Conservation (phyloP, 1,140 invertebrate species). For the Trichomalopsis sarcophagae region DNA sequence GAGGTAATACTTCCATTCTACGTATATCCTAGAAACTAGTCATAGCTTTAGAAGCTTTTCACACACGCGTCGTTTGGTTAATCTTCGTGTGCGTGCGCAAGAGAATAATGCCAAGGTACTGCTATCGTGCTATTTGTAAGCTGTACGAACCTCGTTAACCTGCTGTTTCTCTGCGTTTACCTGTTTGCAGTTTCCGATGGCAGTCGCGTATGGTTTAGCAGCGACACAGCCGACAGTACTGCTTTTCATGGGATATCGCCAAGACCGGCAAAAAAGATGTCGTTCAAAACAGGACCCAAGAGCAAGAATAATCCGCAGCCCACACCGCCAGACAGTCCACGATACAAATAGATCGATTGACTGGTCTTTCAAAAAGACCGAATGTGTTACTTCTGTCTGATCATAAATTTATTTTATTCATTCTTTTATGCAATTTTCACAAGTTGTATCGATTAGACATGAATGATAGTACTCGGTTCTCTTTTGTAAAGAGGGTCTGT, state of each 20-base stretch:
- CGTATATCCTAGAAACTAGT: slow-evolving; percentile 57
- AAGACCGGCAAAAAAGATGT: slow-evolving; percentile 76
- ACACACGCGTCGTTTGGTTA: slow-evolving; percentile 50
- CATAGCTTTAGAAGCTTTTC: slow-evolving; percentile 50
- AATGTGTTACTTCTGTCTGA: not conserved
- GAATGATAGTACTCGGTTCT: not conserved
- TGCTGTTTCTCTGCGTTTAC: slow-evolving; percentile 6
- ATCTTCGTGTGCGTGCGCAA: slow-evolving; percentile 41
- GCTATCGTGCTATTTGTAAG: not conserved
- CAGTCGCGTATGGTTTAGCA: slow-evolving; percentile 73
- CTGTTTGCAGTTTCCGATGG: slow-evolving; percentile 69
- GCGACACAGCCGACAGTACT: slow-evolving; percentile 67
- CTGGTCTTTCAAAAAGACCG: not conserved
- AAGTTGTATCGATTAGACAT: not conserved
- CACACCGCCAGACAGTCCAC: slow-evolving; percentile 72
- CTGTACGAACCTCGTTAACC: not conserved
- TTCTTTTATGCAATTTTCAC: not conserved
- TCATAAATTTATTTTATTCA: too few species aligned
- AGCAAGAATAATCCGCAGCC: slow-evolving; percentile 66
- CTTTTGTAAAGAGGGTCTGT: not conserved
- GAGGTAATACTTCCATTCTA: slow-evolving; percentile 69
- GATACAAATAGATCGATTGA: slow-evolving; percentile 67
- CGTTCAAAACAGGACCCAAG: slow-evolving; percentile 72
- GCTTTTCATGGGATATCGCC: slow-evolving; percentile 75
- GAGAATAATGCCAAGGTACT: slow-evolving; percentile 41